Percentiles rank a stretch among this genome's conserved stretches.
phyloP scores from a whole-genome alignment of 2,113 vertebrate genomes.

The Corydoras maculifer region DNA sequence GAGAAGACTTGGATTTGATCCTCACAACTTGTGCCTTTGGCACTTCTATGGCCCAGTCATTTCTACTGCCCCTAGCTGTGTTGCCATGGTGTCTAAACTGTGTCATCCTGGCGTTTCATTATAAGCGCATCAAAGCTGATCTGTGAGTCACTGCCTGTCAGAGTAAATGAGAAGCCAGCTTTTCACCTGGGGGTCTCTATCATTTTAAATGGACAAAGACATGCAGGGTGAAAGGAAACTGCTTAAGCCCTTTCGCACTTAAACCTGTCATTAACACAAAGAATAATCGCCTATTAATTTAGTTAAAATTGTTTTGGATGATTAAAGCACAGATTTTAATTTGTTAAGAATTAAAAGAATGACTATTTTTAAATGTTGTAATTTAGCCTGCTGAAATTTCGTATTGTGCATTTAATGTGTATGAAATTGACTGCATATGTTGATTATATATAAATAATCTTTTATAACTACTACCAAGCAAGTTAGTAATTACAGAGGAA shows the following conservation, averaged over 20 bases:
- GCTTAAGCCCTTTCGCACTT: not conserved
- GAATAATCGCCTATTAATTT: not conserved
- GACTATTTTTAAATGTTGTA: too few species aligned
- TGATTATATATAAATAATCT: too few species aligned
- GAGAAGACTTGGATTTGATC: conserved; percentile 7
- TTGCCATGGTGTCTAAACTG: conserved; percentile 35
- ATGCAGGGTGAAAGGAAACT: not conserved
- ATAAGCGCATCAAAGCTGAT: conserved; percentile 26
- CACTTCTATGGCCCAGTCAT: conserved; percentile 20
- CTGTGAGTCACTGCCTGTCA: conserved; percentile 23
- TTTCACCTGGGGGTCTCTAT: conserved; percentile 22
- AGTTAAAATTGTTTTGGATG: not conserved
- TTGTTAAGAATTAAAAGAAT: too few species aligned
- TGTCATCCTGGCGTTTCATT: conserved; percentile 32
- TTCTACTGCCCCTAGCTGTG: conserved; percentile 18
- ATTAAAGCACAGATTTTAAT: not conserved
- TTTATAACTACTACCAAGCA: too few species aligned
- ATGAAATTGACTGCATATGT: too few species aligned
- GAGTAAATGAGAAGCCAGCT: conserved; percentile 20
- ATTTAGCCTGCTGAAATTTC: not conserved
- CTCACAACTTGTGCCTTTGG: not conserved
- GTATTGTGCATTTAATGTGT: not conserved
- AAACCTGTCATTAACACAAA: not conserved
- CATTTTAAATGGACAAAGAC: conserved; percentile 21
- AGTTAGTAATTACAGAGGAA: too few species aligned